These are phyloP conservation scores for Emydocephalus ijimae DNA, from an alignment of 2,113 vertebrate genomes.

Conservation along the genomic window DNA sequence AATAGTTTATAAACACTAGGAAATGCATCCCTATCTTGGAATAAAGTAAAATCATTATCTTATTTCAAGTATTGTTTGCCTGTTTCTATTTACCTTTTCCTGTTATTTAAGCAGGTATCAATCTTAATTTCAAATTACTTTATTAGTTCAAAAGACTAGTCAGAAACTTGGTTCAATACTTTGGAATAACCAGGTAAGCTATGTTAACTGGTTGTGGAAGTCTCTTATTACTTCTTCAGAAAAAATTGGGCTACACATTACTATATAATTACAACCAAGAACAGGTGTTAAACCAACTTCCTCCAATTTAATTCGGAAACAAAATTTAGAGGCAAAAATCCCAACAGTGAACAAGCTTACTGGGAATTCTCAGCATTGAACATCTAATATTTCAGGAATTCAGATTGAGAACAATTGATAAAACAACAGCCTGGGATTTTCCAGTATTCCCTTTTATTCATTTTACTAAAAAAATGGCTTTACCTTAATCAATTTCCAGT, in stretches of 20 bases:
- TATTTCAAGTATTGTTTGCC: background rate
- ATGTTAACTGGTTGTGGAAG: background rate
- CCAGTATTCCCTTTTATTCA: background rate
- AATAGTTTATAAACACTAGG: background rate
- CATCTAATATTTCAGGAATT: background rate
- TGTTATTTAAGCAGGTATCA: background rate
- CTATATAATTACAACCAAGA: background rate
- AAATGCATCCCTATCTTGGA: background rate
- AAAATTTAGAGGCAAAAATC: background rate
- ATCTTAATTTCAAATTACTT: background rate
- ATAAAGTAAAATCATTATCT: background rate
- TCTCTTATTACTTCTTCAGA: background rate
- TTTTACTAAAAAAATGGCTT: background rate
- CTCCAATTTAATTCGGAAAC: no score
- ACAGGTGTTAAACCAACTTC: background rate
- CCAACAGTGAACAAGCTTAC: background rate
- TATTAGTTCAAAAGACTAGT: no score
- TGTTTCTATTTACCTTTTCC: background rate
- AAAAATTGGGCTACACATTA: background rate
- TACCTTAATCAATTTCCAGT: background rate
- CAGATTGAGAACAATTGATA: background rate
- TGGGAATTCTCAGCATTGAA: background rate
- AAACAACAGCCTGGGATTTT: background rate
- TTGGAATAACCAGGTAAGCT: background rate
- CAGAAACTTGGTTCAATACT: background rate